Base-by-base conservation (phyloP, 2,888 invertebrate species). In the Erebia epiphron region DNA sequence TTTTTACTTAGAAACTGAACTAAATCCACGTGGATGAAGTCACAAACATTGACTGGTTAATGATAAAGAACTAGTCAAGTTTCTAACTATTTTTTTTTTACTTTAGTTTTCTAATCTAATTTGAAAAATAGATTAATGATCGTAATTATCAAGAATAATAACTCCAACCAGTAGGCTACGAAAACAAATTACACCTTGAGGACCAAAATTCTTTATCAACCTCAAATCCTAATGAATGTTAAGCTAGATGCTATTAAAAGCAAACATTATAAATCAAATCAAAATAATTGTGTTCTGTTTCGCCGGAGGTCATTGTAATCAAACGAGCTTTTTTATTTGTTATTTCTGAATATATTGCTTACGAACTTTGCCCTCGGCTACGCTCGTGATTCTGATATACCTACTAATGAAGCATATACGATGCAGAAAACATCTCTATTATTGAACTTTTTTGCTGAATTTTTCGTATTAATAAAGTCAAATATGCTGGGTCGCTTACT, bases 271-370 rank as follows among this genome's bases (percentile, higher is more conserved):
- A 79, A 79, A 84, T 86, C 89, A 90, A 88, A 89, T 88, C 86
- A 84, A 75, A 76, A 79, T 79, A 79, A 79, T 79, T 82, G 84
- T 88, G 86, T 89, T 88, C 90, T 89, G 90, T 89, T 78, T 88
- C 82, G 91, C 91, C 90, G 75, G 84, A 79, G 90, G 90, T 88
- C 86, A 88, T 85, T 87, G 86, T 90, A 90, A 91, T 91, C 90
- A 89, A 83, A 79, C 82, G 71, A 71, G 79, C 76, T 81, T 85
- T 83, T 87, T 84, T 84, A 84, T 86, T 84, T 86, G 65, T 71
- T 73, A 72, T 72, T 71, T 71, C 71, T 69, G 46, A 69, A 73
- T 71, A 73, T 73, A 73, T 69, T 73, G 69, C 73, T 73, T 71
- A 71, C 71, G 70, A 73, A 73, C 68, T 71, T 60, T 63, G 73